Evolutionary conservation across 2,888 invertebrate genomes (phyloP), one percentile per base, ranked within the genome.

Genomic region (Aleiodes leptofemur): DNA sequence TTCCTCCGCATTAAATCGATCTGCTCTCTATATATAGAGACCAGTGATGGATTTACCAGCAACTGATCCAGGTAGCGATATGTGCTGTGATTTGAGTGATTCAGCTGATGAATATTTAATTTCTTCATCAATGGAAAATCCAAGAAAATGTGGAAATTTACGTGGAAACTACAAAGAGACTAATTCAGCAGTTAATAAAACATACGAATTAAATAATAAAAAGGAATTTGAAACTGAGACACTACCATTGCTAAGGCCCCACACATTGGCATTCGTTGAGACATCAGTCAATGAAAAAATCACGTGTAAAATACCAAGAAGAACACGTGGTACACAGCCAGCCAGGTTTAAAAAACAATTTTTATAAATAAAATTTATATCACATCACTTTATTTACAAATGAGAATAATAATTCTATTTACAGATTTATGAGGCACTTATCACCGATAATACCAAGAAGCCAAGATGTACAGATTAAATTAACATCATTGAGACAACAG

Each of bases 401-500:
- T 23, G 29, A 9, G 0, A 70, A 23, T 43, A 29, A 48, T 55
- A n/a, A 50, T 66, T 73, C 29, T 8, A 48, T 69, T 51, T 72
- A 13, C 71, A 88, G 88, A 59, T 76, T 83, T 43, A 69, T 85
- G n/a, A 81, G 82, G 64, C 85, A 85, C 76, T 81, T 82, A 38
- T 86, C 87, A 3, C 86, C 87, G 0, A 79, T 83, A 29, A 76
- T 81, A 13, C 81, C 82, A 16, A 83, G 79, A 23, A 82, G 66
- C 56, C 83, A 82, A 66, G 93, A 94, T 83, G 90, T 94, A 59
- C 94, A 94, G 88, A 92, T 94, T 7, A 94, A 94, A 86, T 87
- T 95, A 6, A 91, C 91, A 77, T 91, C 94, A 0, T 86, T 95
- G 38, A 94, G 93, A 84, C 94, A 93, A 86, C 94, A 94, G 89